phyloP scores from a whole-genome alignment of 2,797 vertebrate genomes.

The Lophius americanus region DNA sequence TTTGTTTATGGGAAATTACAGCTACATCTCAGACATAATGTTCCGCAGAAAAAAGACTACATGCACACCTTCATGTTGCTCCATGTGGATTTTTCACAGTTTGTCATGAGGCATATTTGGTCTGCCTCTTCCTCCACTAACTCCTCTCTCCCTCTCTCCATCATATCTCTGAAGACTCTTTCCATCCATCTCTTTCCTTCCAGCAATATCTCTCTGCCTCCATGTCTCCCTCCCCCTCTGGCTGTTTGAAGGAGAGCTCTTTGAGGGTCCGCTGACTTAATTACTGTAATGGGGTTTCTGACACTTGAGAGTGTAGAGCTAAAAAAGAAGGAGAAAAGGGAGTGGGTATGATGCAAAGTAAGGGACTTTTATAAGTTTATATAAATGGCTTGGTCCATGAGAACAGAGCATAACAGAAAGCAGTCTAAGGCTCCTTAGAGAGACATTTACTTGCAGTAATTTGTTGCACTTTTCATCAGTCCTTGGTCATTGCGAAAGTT shows the following conservation, averaged over 20 bases:
- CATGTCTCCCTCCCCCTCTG: constrained; percentile 27
- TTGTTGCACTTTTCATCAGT: constrained; percentile 56
- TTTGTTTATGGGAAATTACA: constrained; percentile 61
- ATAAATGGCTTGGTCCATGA: constrained; percentile 38
- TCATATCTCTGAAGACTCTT: constrained; percentile 37
- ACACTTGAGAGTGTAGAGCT: constrained; percentile 74
- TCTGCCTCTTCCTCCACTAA: constrained; percentile 36
- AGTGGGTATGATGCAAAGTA: constrained; percentile 35
- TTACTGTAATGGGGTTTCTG: constrained; percentile 80
- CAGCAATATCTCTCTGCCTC: constrained; percentile 55
- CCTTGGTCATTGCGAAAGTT: constrained; percentile 50
- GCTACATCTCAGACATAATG: constrained; percentile 38
- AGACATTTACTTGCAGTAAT: constrained; percentile 40
- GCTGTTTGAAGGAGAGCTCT: constrained; percentile 69
- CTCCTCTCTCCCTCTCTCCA: constrained; percentile 35
- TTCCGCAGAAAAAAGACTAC: constrained; percentile 13
- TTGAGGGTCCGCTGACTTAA: constrained; percentile 76
- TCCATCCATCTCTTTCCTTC: constrained; percentile 56
- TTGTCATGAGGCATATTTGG: constrained; percentile 23
- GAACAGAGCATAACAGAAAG: constrained; percentile 46
- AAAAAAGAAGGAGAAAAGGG: constrained; percentile 50
- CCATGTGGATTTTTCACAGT: constrained; percentile 25
- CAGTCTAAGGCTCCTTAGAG: constrained; percentile 37
- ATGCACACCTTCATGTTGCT: constrained; percentile 30
- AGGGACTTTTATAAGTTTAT: constrained; percentile 66